Conservation (phyloP, 2,113 vertebrate species). For the Solea senegalensis region DNA sequence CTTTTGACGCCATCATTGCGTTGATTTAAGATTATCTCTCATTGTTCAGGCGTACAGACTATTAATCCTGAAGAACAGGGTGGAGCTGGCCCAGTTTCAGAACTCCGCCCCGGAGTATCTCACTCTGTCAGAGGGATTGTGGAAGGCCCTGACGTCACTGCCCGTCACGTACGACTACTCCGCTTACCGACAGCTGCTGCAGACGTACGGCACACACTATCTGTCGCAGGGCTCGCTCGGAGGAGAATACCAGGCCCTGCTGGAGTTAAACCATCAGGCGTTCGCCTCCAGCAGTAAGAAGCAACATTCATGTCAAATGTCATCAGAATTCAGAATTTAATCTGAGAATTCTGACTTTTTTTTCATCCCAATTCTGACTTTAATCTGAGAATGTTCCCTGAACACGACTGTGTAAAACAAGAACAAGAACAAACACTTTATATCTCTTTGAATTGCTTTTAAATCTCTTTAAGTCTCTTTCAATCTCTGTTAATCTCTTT, state of each 20-base stretch:
- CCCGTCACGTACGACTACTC: conserved; percentile 87
- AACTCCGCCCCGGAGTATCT: conserved; percentile 89
- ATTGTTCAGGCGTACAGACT: conserved; percentile 81
- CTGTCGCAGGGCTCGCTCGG: conserved; percentile 91
- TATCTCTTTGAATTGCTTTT: too few species aligned
- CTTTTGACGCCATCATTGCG: neutral
- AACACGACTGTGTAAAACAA: too few species aligned
- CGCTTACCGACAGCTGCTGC: conserved; percentile 83
- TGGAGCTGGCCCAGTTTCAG: conserved; percentile 95
- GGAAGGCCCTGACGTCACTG: conserved; percentile 87
- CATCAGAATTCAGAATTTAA: neutral
- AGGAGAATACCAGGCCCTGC: conserved; percentile 87
- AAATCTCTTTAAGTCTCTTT: too few species aligned
- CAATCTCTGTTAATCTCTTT: neutral
- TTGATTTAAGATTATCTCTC: neutral
- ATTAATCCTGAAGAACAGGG: conserved; percentile 88
- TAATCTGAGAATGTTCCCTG: too few species aligned
- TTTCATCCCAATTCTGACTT: too few species aligned
- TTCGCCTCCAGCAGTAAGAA: conserved; percentile 80
- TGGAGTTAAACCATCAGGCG: conserved; percentile 83
- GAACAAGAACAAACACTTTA: too few species aligned
- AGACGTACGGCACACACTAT: conserved; percentile 91
- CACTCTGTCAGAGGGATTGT: conserved; percentile 87
- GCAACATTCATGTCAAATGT: neutral
- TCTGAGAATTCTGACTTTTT: too few species aligned